These are phyloP conservation scores for Junco hyemalis DNA, from an alignment of 2,113 vertebrate genomes.

Conservation along the genomic window DNA sequence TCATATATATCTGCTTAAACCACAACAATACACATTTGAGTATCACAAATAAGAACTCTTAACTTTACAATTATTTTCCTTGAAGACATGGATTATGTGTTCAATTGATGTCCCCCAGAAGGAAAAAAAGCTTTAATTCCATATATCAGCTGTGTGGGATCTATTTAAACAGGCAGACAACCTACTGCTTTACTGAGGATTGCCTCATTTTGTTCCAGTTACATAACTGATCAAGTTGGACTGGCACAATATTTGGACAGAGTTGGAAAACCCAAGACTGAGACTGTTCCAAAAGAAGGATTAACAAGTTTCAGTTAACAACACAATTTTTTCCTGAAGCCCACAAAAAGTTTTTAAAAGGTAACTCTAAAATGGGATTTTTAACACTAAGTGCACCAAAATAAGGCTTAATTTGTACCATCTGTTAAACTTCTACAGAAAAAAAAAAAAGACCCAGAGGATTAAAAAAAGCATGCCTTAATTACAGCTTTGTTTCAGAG, in stretches of 20 bases:
- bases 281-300: background rate
- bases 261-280: background rate
- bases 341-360: background rate
- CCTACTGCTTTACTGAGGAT: background rate
- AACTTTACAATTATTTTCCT: background rate
- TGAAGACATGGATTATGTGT: background rate
- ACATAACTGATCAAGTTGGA: background rate
- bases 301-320: background rate
- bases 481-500: background rate
- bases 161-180: background rate
- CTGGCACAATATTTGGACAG: background rate
- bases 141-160: background rate
- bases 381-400: background rate
- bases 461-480: background rate
- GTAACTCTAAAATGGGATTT: background rate
- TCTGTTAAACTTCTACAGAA: background rate
- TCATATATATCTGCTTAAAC: background rate
- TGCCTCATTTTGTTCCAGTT: background rate
- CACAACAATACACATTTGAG: background rate
- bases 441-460: background rate
- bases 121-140: background rate
- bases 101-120: background rate
- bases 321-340: background rate
- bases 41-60: background rate
- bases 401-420: background rate